phyloP scores from a whole-genome alignment of 2,113 vertebrate species.

The Ploceus nigricollis region DNA sequence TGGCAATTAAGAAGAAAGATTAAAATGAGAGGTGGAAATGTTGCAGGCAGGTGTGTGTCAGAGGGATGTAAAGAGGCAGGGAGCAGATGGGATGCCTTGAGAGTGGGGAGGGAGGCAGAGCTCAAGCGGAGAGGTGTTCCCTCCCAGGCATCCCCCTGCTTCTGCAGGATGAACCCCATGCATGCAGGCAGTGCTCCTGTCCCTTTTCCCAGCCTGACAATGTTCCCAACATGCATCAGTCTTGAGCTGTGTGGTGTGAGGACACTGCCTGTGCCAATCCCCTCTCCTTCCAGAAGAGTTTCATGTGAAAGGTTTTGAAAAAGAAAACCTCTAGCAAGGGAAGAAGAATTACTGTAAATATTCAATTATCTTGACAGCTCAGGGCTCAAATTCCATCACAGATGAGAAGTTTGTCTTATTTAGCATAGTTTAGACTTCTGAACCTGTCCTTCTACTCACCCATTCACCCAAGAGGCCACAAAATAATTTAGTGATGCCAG shows the following conservation, averaged over 20 bases:
- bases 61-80: background rate
- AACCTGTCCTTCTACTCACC: background rate
- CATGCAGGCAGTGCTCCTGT: background rate
- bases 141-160: background rate
- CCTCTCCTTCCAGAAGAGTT: background rate
- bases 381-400: conserved; percentile 22
- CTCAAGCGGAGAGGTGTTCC: fast-evolving
- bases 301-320: background rate
- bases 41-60: background rate
- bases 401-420: conserved; percentile 25
- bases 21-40: background rate
- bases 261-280: fast-evolving
- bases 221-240: background rate
- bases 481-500: background rate
- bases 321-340: background rate
- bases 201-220: background rate
- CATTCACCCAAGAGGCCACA: background rate
- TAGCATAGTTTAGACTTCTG: conserved; percentile 21
- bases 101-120: background rate
- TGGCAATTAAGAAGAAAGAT: background rate
- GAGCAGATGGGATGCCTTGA: background rate
- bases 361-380: conserved; percentile 45
- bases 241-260: background rate
- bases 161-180: background rate
- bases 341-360: conserved; percentile 15